These are phyloP conservation scores for Cladopsammia gracilis DNA, from an alignment of 64 coral and sea anemone species.

Conservation along the genomic window DNA sequence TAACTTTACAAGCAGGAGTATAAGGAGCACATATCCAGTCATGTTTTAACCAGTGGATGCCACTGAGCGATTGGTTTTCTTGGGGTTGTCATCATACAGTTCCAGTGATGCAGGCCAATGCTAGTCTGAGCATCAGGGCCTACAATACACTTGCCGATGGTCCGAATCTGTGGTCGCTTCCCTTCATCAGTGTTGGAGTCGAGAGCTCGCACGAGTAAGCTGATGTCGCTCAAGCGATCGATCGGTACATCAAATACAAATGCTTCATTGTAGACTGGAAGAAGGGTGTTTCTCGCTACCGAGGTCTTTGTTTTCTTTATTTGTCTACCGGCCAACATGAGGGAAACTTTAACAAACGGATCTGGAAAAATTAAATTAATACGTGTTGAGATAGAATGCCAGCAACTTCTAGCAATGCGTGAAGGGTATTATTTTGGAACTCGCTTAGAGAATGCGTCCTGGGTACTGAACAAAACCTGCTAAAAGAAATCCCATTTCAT, in stretches of 20 bases:
- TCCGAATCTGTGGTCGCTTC: slow-evolving; percentile 2
- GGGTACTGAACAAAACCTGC: too few species aligned
- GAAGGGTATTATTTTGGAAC: too few species aligned
- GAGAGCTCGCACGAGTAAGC: slow-evolving; percentile 88
- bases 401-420: too few species aligned
- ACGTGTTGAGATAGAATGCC: not conserved
- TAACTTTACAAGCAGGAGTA: too few species aligned
- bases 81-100: slow-evolving; percentile 96
- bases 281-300: slow-evolving; percentile 76
- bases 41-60: slow-evolving; percentile 79
- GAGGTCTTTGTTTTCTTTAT: slow-evolving; percentile 87
- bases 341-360: slow-evolving; percentile 68
- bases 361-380: slow-evolving; percentile 5
- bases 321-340: slow-evolving; percentile 57
- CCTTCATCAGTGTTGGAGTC: slow-evolving; percentile 26
- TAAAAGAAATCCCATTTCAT: too few species aligned
- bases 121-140: slow-evolving; percentile 90
- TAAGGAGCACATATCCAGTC: not conserved
- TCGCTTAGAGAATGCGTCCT: too few species aligned
- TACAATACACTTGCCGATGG: slow-evolving; percentile 82
- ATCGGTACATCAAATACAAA: slow-evolving; percentile 97
- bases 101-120: slow-evolving; percentile 97
- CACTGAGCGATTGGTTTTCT: slow-evolving; percentile 96
- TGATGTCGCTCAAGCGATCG: slow-evolving; percentile 89
- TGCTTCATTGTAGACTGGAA: slow-evolving; percentile 93